A percentile compares a stretch with the other conserved stretches of the same genome.
These are phyloP conservation scores for Ardeotis arabs DNA, from an alignment of 2,113 vertebrate genomes.

Conservation along the genomic window DNA sequence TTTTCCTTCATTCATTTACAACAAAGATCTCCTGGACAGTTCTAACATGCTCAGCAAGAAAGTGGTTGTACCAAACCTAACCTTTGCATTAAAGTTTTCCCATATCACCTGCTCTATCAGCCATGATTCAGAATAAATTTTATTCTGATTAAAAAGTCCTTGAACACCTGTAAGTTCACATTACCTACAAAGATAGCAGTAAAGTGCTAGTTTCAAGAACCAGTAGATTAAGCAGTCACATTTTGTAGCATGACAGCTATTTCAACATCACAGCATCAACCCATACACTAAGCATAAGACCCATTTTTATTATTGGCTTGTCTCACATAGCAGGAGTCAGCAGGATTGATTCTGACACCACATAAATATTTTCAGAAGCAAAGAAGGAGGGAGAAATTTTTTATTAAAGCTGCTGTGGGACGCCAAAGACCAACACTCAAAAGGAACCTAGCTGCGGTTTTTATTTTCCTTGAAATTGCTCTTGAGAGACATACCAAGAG, in stretches of 20 bases:
- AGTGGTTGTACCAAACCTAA: neutral
- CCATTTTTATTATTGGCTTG: neutral
- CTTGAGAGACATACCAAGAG: neutral
- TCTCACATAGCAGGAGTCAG: neutral
- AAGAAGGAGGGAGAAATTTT: neutral
- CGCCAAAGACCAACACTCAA: neutral
- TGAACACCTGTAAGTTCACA: neutral
- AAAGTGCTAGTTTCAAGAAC: neutral
- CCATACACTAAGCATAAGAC: neutral
- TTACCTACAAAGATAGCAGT: neutral
- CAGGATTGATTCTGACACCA: neutral
- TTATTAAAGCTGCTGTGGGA: neutral
- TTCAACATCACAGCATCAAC: neutral
- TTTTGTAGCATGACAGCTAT: neutral
- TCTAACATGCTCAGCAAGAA: neutral
- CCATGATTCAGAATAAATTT: neutral
- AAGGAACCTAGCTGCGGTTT: neutral
- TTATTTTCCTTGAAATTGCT: neutral
- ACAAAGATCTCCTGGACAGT: neutral
- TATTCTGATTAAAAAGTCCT: neutral
- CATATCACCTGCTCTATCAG: neutral
- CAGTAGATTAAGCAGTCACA: neutral
- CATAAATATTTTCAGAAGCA: neutral
- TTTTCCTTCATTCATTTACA: neutral
- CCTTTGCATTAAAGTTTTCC: neutral